A percentile compares a stretch with the other conserved stretches of the same genome.
Evolutionary conservation across 2,888 invertebrate genomes (phyloP).

Genomic region (Lasioglossum oenotherae): DNA sequence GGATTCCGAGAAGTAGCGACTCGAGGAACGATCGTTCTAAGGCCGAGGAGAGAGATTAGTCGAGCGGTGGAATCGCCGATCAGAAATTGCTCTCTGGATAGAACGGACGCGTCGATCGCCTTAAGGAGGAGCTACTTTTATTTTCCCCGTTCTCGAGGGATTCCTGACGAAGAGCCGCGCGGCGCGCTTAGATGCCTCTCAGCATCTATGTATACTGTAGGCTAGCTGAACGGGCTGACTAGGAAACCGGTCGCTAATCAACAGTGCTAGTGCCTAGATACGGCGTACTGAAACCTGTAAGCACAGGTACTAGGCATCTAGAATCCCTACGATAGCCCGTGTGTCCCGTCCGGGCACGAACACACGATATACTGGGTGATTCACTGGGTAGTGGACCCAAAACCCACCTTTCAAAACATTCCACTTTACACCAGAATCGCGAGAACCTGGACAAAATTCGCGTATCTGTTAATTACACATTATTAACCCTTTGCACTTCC

Average conservation of each 20-base stretch:
- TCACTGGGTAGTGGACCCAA: neutral
- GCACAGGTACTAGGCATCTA: constrained; percentile 46
- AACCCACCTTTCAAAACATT: neutral
- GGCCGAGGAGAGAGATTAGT: constrained; percentile 12
- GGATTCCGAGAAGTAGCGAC: neutral
- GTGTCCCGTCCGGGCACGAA: constrained; percentile 26
- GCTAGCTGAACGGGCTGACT: constrained; percentile 61
- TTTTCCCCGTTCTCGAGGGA: constrained; percentile 58
- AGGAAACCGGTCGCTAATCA: constrained; percentile 72
- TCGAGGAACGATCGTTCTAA: neutral
- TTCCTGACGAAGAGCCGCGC: constrained; percentile 52
- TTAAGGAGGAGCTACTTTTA: constrained; percentile 58
- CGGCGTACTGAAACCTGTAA: constrained; percentile 58
- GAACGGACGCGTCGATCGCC: constrained; percentile 53
- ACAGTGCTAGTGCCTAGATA: constrained; percentile 56
- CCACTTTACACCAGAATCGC: too few species aligned
- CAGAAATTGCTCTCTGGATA: constrained; percentile 46
- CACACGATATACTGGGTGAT: constrained; percentile 18
- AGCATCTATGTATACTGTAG: constrained; percentile 26
- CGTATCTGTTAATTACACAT: too few species aligned
- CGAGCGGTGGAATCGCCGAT: constrained; percentile 35
- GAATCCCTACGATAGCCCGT: constrained; percentile 57
- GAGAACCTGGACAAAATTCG: neutral
- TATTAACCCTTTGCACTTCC: too few species aligned
- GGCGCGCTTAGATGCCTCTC: constrained; percentile 55